These are phyloP conservation scores for Dynastes tityus DNA, from an alignment of 2,888 invertebrate genomes.

Conservation along the genomic window DNA sequence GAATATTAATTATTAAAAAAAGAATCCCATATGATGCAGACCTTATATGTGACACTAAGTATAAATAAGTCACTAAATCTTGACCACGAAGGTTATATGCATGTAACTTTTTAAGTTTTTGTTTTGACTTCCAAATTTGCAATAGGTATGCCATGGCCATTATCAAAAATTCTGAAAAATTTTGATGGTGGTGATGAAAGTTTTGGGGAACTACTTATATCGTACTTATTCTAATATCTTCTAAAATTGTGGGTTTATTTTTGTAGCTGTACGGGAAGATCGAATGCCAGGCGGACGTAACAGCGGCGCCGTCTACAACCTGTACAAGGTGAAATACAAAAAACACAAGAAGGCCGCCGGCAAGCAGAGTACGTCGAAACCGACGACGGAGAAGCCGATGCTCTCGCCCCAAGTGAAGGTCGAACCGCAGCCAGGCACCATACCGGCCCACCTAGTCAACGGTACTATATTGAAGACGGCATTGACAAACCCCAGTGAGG, in stretches of 20 bases:
- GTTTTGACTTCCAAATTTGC: no score
- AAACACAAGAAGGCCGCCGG: constrained; percentile 92
- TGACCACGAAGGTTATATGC: no score
- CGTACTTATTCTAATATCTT: no score
- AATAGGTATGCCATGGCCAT: no score
- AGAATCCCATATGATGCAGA: no score
- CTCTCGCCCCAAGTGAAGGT: constrained; percentile 65
- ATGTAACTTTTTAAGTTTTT: no score
- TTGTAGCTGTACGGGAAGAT: constrained; percentile 95
- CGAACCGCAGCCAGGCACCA: constrained; percentile 54
- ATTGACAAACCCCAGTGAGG: constrained; percentile 94
- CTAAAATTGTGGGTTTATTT: not conserved
- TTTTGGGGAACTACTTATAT: no score
- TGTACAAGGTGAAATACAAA: constrained; percentile 99
- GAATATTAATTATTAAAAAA: no score
- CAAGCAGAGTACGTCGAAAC: constrained; percentile 67
- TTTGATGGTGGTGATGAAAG: no score
- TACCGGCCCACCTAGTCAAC: constrained; percentile 87
- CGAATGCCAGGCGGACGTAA: constrained; percentile 99
- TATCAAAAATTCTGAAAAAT: no score
- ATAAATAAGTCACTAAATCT: no score
- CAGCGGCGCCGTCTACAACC: constrained; percentile 98
- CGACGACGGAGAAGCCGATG: constrained; percentile 68
- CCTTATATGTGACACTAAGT: no score
- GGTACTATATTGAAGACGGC: constrained; percentile 96